These are phyloP conservation scores for Bombus affinis DNA, from an alignment of 1,140 invertebrate species.

Conservation along the genomic window DNA sequence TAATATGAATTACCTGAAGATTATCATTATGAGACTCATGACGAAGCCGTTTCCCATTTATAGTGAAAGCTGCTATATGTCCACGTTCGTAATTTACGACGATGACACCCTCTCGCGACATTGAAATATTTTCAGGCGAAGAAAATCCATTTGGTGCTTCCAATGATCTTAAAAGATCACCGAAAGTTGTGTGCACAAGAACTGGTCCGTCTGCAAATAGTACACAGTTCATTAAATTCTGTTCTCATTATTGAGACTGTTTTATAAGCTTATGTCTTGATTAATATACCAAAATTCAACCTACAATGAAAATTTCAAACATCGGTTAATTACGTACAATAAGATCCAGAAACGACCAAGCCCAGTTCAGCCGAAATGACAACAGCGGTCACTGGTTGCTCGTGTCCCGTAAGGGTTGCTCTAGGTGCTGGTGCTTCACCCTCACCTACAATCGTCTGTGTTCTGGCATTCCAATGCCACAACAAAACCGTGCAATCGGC, in stretches of 20 bases:
- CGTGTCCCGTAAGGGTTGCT: conserved; percentile 98
- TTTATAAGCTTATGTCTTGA: too few species aligned
- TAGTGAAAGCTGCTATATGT: conserved; percentile 95
- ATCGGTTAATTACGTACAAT: conserved; percentile 83
- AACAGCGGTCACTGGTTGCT: conserved; percentile 96
- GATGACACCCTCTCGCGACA: conserved; percentile 98
- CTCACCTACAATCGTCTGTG: conserved; percentile 98
- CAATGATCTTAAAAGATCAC: conserved; percentile 96
- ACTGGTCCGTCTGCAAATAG: conserved; percentile 92
- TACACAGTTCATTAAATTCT: neutral
- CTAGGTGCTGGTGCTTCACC: conserved; percentile 96
- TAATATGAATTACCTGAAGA: conserved; percentile 89
- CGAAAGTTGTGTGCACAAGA: conserved; percentile 98
- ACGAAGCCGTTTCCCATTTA: conserved; percentile 94
- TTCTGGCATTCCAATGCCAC: conserved; percentile 99
- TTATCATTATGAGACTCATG: conserved; percentile 97
- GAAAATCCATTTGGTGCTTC: conserved; percentile 90
- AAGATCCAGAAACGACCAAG: conserved; percentile 96
- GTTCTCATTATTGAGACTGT: too few species aligned
- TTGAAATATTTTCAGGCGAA: conserved; percentile 95
- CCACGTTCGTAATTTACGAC: conserved; percentile 96
- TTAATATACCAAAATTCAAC: too few species aligned
- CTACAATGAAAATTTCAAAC: neutral
- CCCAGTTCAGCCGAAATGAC: conserved; percentile 98
- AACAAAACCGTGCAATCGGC: conserved; percentile 98